Base-by-base conservation (phyloP, 2,888 invertebrate genomes). In the Microplitis deprimator region DNA sequence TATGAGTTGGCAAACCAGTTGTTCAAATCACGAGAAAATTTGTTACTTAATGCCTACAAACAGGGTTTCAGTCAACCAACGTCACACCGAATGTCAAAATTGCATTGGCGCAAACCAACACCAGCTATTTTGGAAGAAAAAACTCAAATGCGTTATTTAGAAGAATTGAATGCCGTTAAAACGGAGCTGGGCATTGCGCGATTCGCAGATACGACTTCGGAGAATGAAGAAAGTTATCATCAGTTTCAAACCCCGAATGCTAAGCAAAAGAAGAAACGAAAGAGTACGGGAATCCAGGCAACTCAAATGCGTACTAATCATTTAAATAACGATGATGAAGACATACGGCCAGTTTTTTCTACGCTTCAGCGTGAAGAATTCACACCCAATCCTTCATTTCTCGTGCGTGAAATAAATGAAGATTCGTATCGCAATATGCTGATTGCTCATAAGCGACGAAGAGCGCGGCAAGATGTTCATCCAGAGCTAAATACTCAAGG, bases 401-500 rank as follows among this genome's bases (percentile, higher is more conserved):
- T 90, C 50, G 90, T 90, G 89, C 92, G 86, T 83, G 92, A 92
- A 81, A 89, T 92, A 17, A 92, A 91, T 7, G 92, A 95, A 82
- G 94, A 94, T 75, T 92, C 92, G 76, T 93, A 95, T 83, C 93
- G 93, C 81, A 92, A 93, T 85, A 93, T 96, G 89, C 87, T 97
- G 29, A 89, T 92, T 50, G 92, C 93, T 68, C 96, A 96, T 86
- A 94, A 94, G 86, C 92, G 93, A 78, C 91, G 95, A 81, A 93
- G 95, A 89, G 90, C 93, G 62, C 93, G 93, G 77, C 93, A 93
- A 86, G 93, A 94, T 89, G 94, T 92, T 84, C 94, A 95, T 87
- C 94, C 95, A 17, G 96, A 96, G 88, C 91, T 96, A 73, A 94
- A 95, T 84, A 95, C 94, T 13, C 92, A 93, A 82, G 95, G 94